phyloP scores from a whole-genome alignment of 2,797 vertebrate genomes.

The Chaetophractus vellerosus region DNA sequence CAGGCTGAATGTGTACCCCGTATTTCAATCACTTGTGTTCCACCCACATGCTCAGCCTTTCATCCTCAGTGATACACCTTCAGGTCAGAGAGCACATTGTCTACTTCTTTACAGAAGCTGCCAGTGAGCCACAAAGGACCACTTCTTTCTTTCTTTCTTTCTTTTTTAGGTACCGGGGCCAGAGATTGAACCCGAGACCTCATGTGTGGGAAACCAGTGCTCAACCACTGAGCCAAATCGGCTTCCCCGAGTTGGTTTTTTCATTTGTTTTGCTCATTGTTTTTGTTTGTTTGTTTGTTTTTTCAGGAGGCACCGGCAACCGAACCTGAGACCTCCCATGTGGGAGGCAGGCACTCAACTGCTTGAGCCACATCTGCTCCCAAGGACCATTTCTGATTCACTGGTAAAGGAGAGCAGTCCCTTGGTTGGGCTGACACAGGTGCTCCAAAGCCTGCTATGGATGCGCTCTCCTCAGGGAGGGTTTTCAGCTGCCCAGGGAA shows the following conservation, averaged over 20 bases:
- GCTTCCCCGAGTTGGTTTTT: too few species aligned
- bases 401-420: background rate
- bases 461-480: background rate
- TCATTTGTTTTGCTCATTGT: too few species aligned
- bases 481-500: background rate
- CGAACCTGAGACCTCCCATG: too few species aligned
- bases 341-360: too few species aligned
- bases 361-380: too few species aligned
- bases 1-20: rapidly evolving
- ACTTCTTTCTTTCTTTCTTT: background rate
- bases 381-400: background rate
- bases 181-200: too few species aligned
- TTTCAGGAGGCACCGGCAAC: too few species aligned
- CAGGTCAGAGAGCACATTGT: background rate
- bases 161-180: too few species aligned
- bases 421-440: background rate
- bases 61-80: background rate
- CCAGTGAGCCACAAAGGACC: background rate
- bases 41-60: background rate
- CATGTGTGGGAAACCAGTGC: too few species aligned
- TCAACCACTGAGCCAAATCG: too few species aligned
- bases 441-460: too few species aligned
- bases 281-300: too few species aligned
- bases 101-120: background rate
- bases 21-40: background rate